phyloP scores from a whole-genome alignment of 2,113 vertebrate species.

The Junco hyemalis region DNA sequence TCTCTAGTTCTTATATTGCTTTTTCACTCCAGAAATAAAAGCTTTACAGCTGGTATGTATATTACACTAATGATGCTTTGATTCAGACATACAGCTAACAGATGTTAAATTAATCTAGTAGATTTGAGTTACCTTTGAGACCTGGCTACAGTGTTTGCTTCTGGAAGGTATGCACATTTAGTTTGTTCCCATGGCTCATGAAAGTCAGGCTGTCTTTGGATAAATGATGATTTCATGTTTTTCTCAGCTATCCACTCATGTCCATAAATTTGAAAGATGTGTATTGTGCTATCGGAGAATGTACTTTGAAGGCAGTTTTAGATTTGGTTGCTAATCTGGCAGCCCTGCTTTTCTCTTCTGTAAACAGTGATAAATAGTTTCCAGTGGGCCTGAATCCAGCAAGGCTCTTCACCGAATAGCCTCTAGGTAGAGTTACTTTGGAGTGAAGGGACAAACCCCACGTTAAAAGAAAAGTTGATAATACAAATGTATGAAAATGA shows the following conservation, averaged over 20 bases:
- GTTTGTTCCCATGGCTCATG: background rate
- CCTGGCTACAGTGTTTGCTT: background rate
- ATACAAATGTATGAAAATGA: background rate
- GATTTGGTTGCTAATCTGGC: background rate
- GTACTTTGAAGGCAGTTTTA: background rate
- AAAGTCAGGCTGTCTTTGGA: background rate
- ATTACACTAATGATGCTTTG: background rate
- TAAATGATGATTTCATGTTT: background rate
- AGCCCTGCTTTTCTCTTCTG: background rate
- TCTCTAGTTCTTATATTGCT: background rate
- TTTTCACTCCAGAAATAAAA: background rate
- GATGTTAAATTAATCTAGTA: slow-evolving; percentile 17
- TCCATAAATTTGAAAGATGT: background rate
- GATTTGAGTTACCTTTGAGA: background rate
- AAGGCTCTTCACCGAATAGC: background rate
- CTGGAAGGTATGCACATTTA: background rate
- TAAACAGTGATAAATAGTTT: background rate
- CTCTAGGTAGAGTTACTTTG: background rate
- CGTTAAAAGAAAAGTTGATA: background rate
- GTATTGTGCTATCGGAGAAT: background rate
- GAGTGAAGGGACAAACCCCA: background rate
- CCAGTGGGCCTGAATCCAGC: background rate
- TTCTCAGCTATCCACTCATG: background rate
- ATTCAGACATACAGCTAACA: slow-evolving; percentile 4
- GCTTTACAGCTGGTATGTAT: background rate